Evolutionary conservation across 37 sponge, comb jelly and placozoan genomes (phyloP), one percentile per base, ranked within the genome.

Genomic region (Crambe crambe): DNA sequence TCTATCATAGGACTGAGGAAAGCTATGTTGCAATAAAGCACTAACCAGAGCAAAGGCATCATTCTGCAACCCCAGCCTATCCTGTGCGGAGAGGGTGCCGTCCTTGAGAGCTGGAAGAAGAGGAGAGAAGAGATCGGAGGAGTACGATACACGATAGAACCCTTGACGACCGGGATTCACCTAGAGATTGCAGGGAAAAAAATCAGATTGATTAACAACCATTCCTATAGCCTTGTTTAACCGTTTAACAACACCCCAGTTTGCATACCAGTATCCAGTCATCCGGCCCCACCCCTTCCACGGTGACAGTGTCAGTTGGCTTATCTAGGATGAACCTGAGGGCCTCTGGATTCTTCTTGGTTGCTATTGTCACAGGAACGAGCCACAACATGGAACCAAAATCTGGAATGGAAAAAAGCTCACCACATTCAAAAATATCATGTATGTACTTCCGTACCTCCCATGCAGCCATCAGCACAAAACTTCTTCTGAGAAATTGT

Each of bases 101-200:
- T n/a, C n/a, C n/a, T n/a, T n/a, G 39, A 97, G 72, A 25, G 85
- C 91, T 21, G 77, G 67, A 18, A 88, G 74, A 65, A 97, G 76
- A 30, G 42, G 43, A 1, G 70, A 26, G 59, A 97, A 70, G 84
- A 94, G 77, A 18, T 82, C 89, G 22, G 71, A n/a, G 0, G 92
- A 85, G 83, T 97, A 97, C 43, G 89, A 70, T 36, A 97, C 95
- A n/a, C 97, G 86, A 79, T 86, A 97, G 86, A 94, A 89, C 0
- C 97, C 97, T 38, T 78, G 57, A 36, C 83, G 76, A 39, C 84
- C 88, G 15, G 15, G n/a, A n/a, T n/a, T n/a, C n/a, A n/a, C n/a
- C n/a, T n/a, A n/a, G n/a, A n/a, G n/a, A n/a, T n/a, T n/a, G n/a
- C n/a, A n/a, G n/a, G n/a, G n/a, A n/a, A n/a, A n/a, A n/a, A n/a